A percentile compares a stretch with the other conserved stretches of the same genome.
Conservation (phyloP, 2,113 vertebrate genomes). For the Eolophus roseicapilla region DNA sequence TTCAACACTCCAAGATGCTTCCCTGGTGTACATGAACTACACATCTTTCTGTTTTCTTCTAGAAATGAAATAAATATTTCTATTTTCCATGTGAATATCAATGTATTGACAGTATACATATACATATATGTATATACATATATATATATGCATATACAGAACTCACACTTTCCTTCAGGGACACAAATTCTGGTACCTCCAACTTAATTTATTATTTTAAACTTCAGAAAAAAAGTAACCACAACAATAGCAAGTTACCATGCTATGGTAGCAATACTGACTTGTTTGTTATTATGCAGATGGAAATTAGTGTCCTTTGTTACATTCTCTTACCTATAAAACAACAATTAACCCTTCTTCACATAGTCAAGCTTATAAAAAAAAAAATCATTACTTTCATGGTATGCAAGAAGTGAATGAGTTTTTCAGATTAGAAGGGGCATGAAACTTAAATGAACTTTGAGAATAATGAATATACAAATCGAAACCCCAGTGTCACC, state of each 20-base stretch:
- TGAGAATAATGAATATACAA: neutral
- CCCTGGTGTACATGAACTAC: neutral
- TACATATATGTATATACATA: neutral
- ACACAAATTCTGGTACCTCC: neutral
- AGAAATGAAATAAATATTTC: neutral
- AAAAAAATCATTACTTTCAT: neutral
- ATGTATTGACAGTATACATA: fast-evolving
- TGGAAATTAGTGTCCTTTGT: neutral
- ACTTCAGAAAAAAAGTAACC: neutral
- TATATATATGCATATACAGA: neutral
- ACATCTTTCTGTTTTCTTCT: neutral
- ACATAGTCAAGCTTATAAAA: neutral
- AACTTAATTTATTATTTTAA: neutral
- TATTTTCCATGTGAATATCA: neutral
- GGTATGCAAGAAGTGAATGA: neutral
- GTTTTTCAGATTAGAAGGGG: neutral
- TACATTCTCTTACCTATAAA: neutral
- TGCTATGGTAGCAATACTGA: neutral
- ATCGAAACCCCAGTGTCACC: neutral
- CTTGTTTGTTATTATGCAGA: neutral
- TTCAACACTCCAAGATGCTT: neutral
- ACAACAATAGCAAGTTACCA: neutral
- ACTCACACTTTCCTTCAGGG: neutral
- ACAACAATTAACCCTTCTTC: neutral
- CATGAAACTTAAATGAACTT: neutral